Evolutionary conservation across 2,113 vertebrate genomes (phyloP), one percentile per base, ranked within the genome.

Genomic region (Brienomyrus longianalis): DNA sequence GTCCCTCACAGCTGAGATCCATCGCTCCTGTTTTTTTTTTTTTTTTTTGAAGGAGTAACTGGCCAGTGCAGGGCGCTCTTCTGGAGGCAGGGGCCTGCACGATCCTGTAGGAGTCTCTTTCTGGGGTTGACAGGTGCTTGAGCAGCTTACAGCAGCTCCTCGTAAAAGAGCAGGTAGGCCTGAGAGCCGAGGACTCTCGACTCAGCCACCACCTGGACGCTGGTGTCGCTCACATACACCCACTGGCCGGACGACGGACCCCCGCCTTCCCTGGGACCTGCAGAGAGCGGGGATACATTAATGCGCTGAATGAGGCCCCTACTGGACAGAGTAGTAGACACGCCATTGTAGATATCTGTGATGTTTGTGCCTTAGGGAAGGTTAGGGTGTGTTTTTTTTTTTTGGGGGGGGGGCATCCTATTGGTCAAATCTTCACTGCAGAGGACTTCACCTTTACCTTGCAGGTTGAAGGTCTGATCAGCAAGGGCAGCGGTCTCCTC

Each of bases 151-250:
- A 94, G 94, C 88, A 98, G 93, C 94, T 97, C 97, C 96, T 99
- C 98, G 91, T 99, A 99, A 94, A 99, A 99, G 92, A 99, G 97
- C 94, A 99, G 96, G 93, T 99, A 99, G 0, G 98, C 98, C 96
- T 99, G 98, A 95, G 98, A 97, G 95, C 96, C 97, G 86, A 99
- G 96, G 66, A 98, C 98, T 96, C 98, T 95, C 89, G 98, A 97
- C 93, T 99, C 98, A 19, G 98, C 96, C 93, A 99, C 98, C 87
- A 95, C 95, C 93, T 99, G 98, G 92, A 99, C 97, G 0, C 95
- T 97, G 90, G 97, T 96, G 92, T 99, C 98, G 70, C 98, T 99
- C 90, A 99, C 94, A 10, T 98, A 98, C 2, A 99, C 97, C 98
- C 98, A 99, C 91, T 99, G 98, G 92, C 97, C 95, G 92, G 95